A percentile compares a stretch with the other conserved stretches of the same genome.
Evolutionary conservation across 1,140 invertebrate genomes (phyloP).

Genomic region (Scylla paramamosain): DNA sequence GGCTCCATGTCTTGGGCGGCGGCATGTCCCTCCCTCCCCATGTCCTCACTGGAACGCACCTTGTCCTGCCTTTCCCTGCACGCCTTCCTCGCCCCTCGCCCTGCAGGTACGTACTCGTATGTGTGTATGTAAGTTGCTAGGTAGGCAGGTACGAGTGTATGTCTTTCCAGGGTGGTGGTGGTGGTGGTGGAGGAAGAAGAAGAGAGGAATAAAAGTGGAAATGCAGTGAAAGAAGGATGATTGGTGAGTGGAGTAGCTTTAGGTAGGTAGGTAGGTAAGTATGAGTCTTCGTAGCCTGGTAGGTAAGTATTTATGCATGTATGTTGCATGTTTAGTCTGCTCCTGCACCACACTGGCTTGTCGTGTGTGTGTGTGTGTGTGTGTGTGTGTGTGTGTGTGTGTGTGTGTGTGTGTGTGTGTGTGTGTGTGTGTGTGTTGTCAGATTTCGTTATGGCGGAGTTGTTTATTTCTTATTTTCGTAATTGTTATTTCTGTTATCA

Average conservation of each 20-base stretch:
- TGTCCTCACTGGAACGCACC: not conserved
- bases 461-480: not conserved
- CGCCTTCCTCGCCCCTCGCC: not conserved
- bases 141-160: not conserved
- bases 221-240: not conserved
- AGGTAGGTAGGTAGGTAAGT: too few species aligned
- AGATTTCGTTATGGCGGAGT: too few species aligned
- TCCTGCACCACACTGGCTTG: too few species aligned
- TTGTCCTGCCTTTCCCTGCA: slow-evolving; percentile 22
- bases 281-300: too few species aligned
- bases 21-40: not conserved
- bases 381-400: slow-evolving; percentile 12
- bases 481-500: not conserved
- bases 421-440: not conserved
- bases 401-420: not conserved
- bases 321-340: too few species aligned
- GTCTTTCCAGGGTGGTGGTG: not conserved
- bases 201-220: not conserved
- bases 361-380: not conserved
- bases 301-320: too few species aligned
- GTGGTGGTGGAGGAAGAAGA: not conserved
- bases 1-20: not conserved
- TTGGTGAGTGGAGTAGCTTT: too few species aligned
- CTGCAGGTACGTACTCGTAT: not conserved
- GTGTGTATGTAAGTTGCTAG: not conserved